Evolutionary conservation across 2,888 invertebrate genomes (phyloP).

Genomic region (Steinernema carpocapsae): DNA sequence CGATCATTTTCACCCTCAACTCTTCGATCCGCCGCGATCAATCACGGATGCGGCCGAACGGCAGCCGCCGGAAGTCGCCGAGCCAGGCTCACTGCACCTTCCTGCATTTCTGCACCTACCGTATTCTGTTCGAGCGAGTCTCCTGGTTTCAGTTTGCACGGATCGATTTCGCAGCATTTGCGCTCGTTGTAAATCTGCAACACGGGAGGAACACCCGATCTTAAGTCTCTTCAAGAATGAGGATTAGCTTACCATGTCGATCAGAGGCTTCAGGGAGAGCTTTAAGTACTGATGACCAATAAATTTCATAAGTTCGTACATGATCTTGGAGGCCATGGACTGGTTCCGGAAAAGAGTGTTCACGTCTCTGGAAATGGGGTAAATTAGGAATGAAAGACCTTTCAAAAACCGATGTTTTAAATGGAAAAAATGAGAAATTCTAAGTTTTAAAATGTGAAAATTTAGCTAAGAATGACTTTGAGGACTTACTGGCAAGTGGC

Average conservation of each 20-base stretch:
- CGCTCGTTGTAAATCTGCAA: constrained; percentile 65
- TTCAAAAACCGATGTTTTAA: too few relatives aligned
- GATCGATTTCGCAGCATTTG: constrained; percentile 67
- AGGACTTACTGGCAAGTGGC: constrained; percentile 61
- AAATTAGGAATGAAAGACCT: too few relatives aligned
- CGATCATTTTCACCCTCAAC: constrained; percentile 31
- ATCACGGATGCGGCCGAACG: constrained; percentile 21
- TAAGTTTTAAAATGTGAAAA: too few relatives aligned
- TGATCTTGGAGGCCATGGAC: constrained; percentile 63
- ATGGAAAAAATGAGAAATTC: too few relatives aligned
- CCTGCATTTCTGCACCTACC: constrained; percentile 39
- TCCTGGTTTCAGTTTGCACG: constrained; percentile 51
- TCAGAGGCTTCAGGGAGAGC: constrained; percentile 61
- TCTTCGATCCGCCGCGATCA: constrained; percentile 9
- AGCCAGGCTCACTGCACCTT: background rate
- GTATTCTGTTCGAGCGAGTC: constrained; percentile 53
- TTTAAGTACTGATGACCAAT: constrained; percentile 65
- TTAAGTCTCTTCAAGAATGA: background rate
- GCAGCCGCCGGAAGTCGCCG: constrained; percentile 22
- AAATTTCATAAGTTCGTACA: constrained; percentile 66
- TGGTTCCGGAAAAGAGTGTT: constrained; percentile 68
- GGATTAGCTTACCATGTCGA: constrained; percentile 59
- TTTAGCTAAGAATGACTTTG: background rate
- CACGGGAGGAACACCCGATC: background rate
- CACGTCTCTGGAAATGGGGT: constrained; percentile 55